Base-by-base conservation (phyloP, 2,797 vertebrate genomes). In the Gymnodraco acuticeps region DNA sequence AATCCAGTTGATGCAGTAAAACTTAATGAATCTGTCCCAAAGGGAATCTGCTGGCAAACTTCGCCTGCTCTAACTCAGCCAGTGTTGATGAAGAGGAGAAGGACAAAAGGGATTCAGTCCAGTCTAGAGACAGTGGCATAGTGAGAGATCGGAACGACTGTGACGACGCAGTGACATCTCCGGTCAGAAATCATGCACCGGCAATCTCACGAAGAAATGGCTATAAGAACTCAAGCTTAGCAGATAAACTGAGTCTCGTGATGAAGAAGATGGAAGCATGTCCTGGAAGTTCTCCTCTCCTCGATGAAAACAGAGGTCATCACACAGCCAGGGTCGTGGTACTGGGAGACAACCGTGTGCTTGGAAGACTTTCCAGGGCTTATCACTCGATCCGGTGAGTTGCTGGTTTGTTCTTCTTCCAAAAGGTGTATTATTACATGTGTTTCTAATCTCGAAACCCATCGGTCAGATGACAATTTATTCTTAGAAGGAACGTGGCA, bases 1-100 rank as follows among this genome's bases (percentile, higher is more conserved):
- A 65, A 60, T 43, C 27, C 16, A 27, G 17, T 31, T 48, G 12
- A 11, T 59, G 41, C 59, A 48, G 12, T 56, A 12, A 20, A 69
- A 12, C 3, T 43, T 41, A 58, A 31, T 46, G 1, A 16, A 8
- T 60, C 16, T 71, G 66, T 58, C 0, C 1, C 45, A 13, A 88
- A 97, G 96, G 96, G 96, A 94, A 94, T 65, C 94, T 95, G 47
- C 60, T 97, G 83, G 88, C 91, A 45, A 89, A 95, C 65, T 95
- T 97, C 50, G 76, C 94, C 42, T 71, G 53, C 79, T 89, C 53
- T 9, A 16, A 3, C 2, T 51, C 45, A 31, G 10, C 4, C 0
- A 70, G 91, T 58, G 55, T 91, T 3, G 91, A 93, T 16, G 65
- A 93, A 45, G 91, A 91, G 0, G 61, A 77, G 0, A 89, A 78